phyloP scores from a whole-genome alignment of 2,797 vertebrate genomes.

The Sebastes diaconus region DNA sequence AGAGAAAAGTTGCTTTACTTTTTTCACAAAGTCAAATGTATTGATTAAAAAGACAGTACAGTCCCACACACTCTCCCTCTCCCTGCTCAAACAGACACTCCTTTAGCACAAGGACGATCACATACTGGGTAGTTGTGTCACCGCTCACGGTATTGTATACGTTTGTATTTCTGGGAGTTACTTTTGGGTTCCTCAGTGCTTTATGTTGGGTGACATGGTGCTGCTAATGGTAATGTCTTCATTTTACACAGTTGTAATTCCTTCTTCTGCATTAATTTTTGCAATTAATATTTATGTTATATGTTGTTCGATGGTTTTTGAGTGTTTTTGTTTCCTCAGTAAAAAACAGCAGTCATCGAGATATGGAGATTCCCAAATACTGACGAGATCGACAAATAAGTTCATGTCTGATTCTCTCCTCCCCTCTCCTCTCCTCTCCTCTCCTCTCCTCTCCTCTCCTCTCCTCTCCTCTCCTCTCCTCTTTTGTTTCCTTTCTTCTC shows the following conservation, averaged over 20 bases:
- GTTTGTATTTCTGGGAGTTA: neutral
- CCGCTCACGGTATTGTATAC: neutral
- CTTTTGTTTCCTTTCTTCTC: neutral
- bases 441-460: neutral
- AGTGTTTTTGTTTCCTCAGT: neutral
- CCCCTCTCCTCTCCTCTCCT: neutral
- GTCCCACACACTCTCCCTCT: too few species aligned
- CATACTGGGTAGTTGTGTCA: too few species aligned
- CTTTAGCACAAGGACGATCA: too few species aligned
- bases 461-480: neutral
- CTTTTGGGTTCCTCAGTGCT: too few species aligned
- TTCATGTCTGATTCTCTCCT: constrained; percentile 29
- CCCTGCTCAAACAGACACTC: too few species aligned
- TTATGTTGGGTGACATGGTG: neutral
- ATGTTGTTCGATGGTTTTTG: neutral
- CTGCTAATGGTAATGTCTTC: neutral
- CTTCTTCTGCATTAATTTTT: neutral
- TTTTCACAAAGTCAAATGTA: neutral
- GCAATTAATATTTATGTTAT: neutral
- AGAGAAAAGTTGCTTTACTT: neutral
- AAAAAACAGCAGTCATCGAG: neutral
- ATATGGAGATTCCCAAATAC: constrained; percentile 3
- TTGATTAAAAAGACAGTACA: neutral
- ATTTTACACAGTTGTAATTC: neutral
- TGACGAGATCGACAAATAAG: constrained; percentile 31